These are phyloP conservation scores for Mycalesis mineus DNA, from an alignment of 2,888 invertebrate species.

Conservation along the genomic window DNA sequence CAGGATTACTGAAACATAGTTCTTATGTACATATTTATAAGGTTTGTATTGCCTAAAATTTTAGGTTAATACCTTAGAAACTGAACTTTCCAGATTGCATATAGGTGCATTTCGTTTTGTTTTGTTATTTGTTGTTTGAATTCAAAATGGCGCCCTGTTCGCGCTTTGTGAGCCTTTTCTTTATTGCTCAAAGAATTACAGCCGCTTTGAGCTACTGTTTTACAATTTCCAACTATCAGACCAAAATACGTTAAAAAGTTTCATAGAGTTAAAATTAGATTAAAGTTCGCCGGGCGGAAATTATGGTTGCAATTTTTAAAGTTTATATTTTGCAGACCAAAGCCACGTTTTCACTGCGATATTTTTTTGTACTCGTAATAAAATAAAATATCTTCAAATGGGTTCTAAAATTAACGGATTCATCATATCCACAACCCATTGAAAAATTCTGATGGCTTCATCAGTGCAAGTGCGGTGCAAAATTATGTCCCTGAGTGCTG, in stretches of 20 bases:
- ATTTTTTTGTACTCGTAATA: too few relatives aligned
- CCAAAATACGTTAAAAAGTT: slow-evolving; percentile 26
- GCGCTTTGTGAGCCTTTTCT: slow-evolving; percentile 30
- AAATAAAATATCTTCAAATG: too few relatives aligned
- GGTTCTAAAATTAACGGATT: too few relatives aligned
- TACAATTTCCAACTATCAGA: slow-evolving; percentile 29
- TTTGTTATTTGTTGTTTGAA: slow-evolving; percentile 29
- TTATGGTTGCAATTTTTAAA: slow-evolving; percentile 17
- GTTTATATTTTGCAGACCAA: not conserved
- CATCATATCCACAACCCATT: too few relatives aligned
- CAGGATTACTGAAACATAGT: not conserved
- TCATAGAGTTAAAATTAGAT: slow-evolving; percentile 23
- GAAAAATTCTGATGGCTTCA: too few relatives aligned
- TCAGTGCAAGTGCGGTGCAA: too few relatives aligned
- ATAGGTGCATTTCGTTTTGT: slow-evolving; percentile 21
- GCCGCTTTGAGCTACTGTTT: slow-evolving; percentile 33
- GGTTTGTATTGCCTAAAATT: not conserved
- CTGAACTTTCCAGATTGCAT: slow-evolving; percentile 10
- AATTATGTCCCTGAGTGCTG: too few relatives aligned
- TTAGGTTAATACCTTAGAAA: not conserved
- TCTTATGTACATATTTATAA: not conserved
- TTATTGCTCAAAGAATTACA: slow-evolving; percentile 35
- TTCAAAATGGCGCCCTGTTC: slow-evolving; percentile 22
- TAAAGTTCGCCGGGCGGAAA: slow-evolving; percentile 18
- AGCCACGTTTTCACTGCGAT: not conserved